phyloP scores from a whole-genome alignment of 2,113 vertebrate species.

The Lepus americanus region DNA sequence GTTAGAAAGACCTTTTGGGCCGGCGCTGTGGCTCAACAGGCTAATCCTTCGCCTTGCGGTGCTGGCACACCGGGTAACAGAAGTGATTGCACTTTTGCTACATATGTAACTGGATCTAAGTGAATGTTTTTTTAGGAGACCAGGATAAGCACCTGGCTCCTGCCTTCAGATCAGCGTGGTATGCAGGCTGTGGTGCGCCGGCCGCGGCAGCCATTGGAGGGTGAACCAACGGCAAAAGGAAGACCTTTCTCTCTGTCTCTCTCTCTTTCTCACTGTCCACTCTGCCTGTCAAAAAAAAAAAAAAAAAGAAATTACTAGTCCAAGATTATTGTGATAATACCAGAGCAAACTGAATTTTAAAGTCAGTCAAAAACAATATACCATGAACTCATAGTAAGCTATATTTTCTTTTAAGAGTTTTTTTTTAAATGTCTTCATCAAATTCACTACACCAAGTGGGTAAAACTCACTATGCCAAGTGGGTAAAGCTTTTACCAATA shows the following conservation, averaged over 20 bases:
- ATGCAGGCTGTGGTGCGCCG: too few species aligned
- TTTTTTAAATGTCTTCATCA: too few species aligned
- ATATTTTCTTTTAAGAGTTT: not conserved
- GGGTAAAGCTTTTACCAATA: not conserved
- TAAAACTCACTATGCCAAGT: not conserved
- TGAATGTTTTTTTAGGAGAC: not conserved
- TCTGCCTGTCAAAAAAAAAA: too few species aligned
- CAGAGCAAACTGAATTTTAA: slow-evolving; percentile 34
- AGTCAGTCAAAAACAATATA: not conserved
- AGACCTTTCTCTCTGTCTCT: too few species aligned
- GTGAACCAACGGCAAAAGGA: not conserved
- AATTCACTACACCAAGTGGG: too few species aligned
- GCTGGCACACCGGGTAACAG: too few species aligned
- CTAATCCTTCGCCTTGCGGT: too few species aligned
- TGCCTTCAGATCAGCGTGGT: too few species aligned
- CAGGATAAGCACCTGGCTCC: too few species aligned
- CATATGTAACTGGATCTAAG: not conserved
- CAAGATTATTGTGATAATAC: not conserved
- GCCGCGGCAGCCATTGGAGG: too few species aligned
- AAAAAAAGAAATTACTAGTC: not conserved
- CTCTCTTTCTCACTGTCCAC: not conserved
- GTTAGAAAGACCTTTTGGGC: not conserved
- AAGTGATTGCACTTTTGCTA: not conserved
- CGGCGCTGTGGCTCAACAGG: too few species aligned
- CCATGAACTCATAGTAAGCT: not conserved